A percentile compares a stretch with the other conserved stretches of the same genome.
These are phyloP conservation scores for Turritopsis dohrnii DNA, from an alignment of 30 jellyfish, hydroid and myxozoan species.

Conservation along the genomic window DNA sequence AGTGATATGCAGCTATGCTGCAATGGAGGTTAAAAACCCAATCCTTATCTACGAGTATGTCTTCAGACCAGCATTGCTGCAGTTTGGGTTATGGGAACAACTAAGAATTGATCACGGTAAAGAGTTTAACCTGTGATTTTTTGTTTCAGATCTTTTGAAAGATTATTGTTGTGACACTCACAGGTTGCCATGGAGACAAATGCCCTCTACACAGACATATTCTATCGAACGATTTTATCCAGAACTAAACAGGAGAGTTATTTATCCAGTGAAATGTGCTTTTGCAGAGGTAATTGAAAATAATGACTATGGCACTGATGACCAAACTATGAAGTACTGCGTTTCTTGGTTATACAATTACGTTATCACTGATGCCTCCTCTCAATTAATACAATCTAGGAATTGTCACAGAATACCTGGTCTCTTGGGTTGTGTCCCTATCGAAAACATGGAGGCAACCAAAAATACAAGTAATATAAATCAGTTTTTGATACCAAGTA, in stretches of 20 bases:
- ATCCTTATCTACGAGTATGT: too few relatives aligned
- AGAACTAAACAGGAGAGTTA: background rate
- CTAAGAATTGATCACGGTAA: background rate
- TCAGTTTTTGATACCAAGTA: too few relatives aligned
- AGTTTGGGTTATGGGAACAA: background rate
- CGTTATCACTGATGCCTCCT: background rate
- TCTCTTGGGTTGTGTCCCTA: too few relatives aligned
- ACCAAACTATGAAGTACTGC: background rate
- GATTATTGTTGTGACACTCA: background rate
- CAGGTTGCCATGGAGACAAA: background rate
- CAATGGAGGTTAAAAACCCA: too few relatives aligned
- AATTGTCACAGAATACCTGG: too few relatives aligned
- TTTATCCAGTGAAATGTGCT: background rate
- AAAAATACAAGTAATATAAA: too few relatives aligned
- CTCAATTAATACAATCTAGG: background rate
- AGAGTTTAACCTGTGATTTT: background rate
- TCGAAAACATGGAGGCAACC: too few relatives aligned
- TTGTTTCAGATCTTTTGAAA: background rate
- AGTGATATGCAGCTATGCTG: too few relatives aligned
- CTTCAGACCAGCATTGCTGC: background rate
- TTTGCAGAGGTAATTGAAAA: too few relatives aligned
- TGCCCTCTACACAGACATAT: background rate
- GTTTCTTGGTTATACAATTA: background rate
- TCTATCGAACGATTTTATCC: background rate
- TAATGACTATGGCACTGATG: background rate